A percentile compares a stretch with the other conserved stretches of the same genome.
phyloP scores from a whole-genome alignment of 2,113 vertebrate genomes.

The Columba livia region DNA sequence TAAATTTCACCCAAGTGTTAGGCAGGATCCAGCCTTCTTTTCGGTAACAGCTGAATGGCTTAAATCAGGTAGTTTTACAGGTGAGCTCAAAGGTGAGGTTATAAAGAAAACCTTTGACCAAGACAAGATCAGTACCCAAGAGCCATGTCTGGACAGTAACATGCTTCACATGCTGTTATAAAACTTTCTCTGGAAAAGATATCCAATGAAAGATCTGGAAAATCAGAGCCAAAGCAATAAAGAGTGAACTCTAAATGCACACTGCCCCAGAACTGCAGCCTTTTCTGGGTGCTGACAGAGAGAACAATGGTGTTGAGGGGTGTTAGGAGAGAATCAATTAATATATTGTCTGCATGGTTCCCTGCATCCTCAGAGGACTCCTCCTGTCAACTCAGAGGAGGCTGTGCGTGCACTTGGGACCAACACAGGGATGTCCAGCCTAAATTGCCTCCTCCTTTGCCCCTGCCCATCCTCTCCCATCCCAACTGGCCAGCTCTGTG shows the following conservation, averaged over 20 bases:
- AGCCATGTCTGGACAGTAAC: neutral
- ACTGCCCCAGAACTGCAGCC: neutral
- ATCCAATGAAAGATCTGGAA: neutral
- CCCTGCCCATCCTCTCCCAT: neutral
- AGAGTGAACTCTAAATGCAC: neutral
- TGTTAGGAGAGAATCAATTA: neutral
- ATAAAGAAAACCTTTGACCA: constrained; percentile 3
- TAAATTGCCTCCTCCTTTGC: neutral
- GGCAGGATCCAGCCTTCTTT: neutral
- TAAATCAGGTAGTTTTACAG: neutral
- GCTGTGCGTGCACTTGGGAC: neutral
- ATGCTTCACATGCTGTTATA: neutral
- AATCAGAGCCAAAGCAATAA: neutral
- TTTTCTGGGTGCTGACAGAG: neutral
- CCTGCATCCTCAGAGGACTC: neutral
- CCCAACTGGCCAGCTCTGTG: neutral
- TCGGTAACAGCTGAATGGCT: neutral
- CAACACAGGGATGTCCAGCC: neutral
- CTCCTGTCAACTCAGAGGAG: neutral
- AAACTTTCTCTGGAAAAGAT: neutral
- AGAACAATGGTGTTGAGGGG: neutral
- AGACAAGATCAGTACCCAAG: neutral
- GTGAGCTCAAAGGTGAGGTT: constrained; percentile 5
- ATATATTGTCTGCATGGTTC: neutral
- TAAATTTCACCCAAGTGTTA: neutral